Conservation (phyloP, 2,113 vertebrate genomes). For the Podilymbus podiceps region DNA sequence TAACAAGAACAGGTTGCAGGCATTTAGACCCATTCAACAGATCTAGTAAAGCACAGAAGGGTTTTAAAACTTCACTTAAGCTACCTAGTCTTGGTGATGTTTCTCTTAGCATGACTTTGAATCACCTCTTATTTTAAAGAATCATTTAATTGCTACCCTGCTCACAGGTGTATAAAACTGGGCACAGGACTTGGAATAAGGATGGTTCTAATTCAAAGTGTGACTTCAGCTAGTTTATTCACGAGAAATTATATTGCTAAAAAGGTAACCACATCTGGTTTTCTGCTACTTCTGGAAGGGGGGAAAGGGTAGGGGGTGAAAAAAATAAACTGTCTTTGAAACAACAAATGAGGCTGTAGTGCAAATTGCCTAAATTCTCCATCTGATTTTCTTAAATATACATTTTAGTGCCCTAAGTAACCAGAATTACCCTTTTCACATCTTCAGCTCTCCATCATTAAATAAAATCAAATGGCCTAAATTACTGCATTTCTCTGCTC, state of each 20-base stretch:
- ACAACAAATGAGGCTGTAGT: background rate
- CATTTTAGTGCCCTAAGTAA: background rate
- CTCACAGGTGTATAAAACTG: background rate
- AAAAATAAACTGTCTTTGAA: background rate
- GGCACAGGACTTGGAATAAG: background rate
- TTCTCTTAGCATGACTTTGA: background rate
- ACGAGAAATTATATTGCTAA: background rate
- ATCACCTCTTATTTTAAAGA: background rate
- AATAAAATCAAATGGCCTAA: background rate
- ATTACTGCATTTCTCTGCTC: background rate
- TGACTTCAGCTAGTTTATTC: background rate
- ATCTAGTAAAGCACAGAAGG: background rate
- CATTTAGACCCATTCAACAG: background rate
- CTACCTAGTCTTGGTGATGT: background rate
- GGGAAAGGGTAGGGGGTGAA: fast-evolving
- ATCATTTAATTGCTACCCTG: background rate
- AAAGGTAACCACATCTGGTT: background rate
- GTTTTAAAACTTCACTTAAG: background rate
- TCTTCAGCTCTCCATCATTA: background rate
- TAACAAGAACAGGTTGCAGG: background rate
- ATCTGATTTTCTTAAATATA: background rate
- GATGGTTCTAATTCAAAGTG: fast-evolving
- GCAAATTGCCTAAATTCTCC: background rate
- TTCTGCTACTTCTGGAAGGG: background rate
- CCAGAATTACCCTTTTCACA: background rate